Evolutionary conservation across 2,888 invertebrate species (phyloP).

Genomic region (Amblyjoppa fuscipennis): DNA sequence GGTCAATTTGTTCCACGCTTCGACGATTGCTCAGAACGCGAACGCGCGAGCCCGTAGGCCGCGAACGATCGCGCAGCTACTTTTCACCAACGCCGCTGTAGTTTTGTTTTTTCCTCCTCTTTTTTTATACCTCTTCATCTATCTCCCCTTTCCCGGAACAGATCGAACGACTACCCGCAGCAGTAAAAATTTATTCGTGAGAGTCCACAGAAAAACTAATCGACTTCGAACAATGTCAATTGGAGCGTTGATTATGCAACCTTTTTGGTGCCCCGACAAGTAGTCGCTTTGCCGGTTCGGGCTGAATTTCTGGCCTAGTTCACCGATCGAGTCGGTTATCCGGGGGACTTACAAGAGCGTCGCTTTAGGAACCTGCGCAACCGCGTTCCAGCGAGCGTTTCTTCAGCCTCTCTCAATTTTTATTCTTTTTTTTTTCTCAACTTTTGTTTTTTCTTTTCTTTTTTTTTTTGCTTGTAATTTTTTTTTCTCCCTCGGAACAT

Average conservation of each 20-base stretch:
- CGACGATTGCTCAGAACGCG: conserved; percentile 65
- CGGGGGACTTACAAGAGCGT: background rate
- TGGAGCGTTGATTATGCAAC: conserved; percentile 63
- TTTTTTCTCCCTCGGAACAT: conserved; percentile 19
- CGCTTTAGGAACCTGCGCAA: conserved; percentile 54
- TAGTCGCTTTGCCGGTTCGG: conserved; percentile 9
- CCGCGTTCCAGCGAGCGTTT: conserved; percentile 55
- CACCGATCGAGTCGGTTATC: conserved; percentile 34
- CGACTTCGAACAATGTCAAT: conserved; percentile 64
- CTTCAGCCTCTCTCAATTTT: conserved; percentile 17
- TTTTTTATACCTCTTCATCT: conserved; percentile 28
- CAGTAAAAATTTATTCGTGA: conserved; percentile 24
- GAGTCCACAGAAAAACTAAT: conserved; percentile 51
- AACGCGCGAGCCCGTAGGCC: conserved; percentile 1
- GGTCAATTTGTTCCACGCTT: conserved; percentile 71
- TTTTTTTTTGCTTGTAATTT: conserved; percentile 1
- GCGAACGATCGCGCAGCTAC: conserved; percentile 22
- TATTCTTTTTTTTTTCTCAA: conserved; percentile 10
- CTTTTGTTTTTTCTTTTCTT: background rate
- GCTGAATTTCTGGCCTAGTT: conserved; percentile 51
- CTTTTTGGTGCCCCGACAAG: background rate
- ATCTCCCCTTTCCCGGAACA: conserved; percentile 25
- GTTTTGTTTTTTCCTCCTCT: conserved; percentile 26
- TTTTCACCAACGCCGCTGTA: conserved; percentile 31
- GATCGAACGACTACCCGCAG: conserved; percentile 7